Evolutionary conservation across 2,797 vertebrate genomes (phyloP).

Genomic region (Bovichtus variegatus): DNA sequence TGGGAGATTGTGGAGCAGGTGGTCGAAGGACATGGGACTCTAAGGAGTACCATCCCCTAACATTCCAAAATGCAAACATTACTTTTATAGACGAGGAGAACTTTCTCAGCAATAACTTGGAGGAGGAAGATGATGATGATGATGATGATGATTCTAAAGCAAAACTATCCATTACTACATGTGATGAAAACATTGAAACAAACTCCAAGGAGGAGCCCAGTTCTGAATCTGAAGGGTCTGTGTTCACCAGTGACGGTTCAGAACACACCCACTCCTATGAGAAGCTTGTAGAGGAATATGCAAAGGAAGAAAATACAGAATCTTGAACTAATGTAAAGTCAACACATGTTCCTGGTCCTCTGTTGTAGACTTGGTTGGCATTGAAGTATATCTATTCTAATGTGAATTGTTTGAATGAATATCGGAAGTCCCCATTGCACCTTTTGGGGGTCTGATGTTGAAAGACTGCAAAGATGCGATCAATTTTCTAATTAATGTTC

Average conservation of each 20-base stretch:
- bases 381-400: constrained; percentile 46
- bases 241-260: constrained; percentile 89
- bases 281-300: constrained; percentile 93
- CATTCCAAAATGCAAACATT: constrained; percentile 91
- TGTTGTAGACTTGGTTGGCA: neutral
- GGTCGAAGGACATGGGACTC: constrained; percentile 88
- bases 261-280: constrained; percentile 92
- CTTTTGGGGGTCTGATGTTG: constrained; percentile 28
- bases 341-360: neutral
- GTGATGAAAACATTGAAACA: constrained; percentile 87
- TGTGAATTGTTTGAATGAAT: constrained; percentile 42
- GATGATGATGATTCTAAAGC: constrained; percentile 77
- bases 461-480: constrained; percentile 34
- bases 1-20: constrained; percentile 48
- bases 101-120: constrained; percentile 81
- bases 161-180: constrained; percentile 82
- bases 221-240: constrained; percentile 90
- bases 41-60: constrained; percentile 90
- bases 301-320: constrained; percentile 88
- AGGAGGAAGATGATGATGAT: constrained; percentile 54
- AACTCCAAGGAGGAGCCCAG: constrained; percentile 88
- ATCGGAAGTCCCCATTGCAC: constrained; percentile 36
- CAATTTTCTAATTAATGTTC: constrained; percentile 42
- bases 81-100: constrained; percentile 91
- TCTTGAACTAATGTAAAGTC: constrained; percentile 11